Evolutionary conservation across 2,113 vertebrate genomes (phyloP).

Genomic region (Podarcis raffonei): DNA sequence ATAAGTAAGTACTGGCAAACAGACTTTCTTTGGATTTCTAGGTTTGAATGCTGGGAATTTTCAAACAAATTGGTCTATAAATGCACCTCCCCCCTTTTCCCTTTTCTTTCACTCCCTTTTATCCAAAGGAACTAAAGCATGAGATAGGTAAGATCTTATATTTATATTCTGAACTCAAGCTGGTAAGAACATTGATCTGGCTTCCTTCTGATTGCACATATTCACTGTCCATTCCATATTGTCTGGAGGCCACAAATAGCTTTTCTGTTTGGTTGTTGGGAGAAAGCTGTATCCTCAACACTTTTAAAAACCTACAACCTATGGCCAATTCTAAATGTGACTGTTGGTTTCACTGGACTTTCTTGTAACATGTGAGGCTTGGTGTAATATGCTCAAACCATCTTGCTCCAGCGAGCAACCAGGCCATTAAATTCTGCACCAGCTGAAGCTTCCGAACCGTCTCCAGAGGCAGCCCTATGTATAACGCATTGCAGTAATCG

Average conservation of each 20-base stretch:
- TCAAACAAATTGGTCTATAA: neutral
- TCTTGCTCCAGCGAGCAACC: no score
- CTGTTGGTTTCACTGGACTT: neutral
- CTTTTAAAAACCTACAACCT: neutral
- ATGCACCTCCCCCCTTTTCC: no score
- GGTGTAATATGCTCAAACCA: no score
- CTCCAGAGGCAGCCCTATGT: no score
- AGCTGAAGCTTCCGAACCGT: no score
- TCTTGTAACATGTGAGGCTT: neutral
- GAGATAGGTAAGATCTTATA: neutral
- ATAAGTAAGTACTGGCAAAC: slow-evolving; percentile 58
- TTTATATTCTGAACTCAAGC: neutral
- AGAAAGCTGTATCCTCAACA: neutral
- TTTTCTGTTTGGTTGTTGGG: neutral
- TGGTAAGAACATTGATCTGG: neutral
- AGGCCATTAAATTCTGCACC: no score
- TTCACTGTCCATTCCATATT: neutral
- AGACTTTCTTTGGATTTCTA: neutral
- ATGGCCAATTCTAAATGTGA: neutral
- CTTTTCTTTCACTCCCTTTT: neutral
- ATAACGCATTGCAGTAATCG: no score
- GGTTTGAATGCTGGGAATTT: no score
- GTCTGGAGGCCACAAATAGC: neutral
- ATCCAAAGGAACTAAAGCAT: neutral
- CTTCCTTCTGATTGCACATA: neutral